These are phyloP conservation scores for Cherax quadricarinatus DNA, from an alignment of 1,140 invertebrate species.

Conservation along the genomic window DNA sequence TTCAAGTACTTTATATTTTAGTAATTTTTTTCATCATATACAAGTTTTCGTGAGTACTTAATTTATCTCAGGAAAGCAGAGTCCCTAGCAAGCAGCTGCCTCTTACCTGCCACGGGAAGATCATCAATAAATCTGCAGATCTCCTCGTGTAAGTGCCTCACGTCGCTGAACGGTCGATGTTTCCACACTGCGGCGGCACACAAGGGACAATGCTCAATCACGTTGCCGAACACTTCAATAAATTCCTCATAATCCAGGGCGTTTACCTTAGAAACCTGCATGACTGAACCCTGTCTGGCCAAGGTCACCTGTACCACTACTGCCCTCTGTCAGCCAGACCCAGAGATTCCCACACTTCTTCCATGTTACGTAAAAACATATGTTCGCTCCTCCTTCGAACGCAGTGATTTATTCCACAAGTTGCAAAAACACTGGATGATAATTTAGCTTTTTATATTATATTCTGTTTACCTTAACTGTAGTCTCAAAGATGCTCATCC, in stretches of 20 bases:
- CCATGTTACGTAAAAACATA: too few species aligned
- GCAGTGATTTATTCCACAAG: too few species aligned
- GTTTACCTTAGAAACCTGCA: slow-evolving; percentile 78
- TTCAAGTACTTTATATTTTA: too few species aligned
- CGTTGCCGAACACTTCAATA: slow-evolving; percentile 81
- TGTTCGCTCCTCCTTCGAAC: too few species aligned
- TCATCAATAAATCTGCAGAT: slow-evolving; percentile 80
- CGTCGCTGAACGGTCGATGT: slow-evolving; percentile 79
- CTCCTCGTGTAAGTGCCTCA: slow-evolving; percentile 78
- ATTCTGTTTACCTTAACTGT: too few species aligned
- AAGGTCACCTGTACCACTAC: too few species aligned
- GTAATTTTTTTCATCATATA: too few species aligned
- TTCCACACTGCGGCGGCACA: slow-evolving; percentile 79
- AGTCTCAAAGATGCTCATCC: too few species aligned
- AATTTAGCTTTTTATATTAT: too few species aligned
- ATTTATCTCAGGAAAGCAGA: background rate
- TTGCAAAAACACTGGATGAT: too few species aligned
- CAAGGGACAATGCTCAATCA: slow-evolving; percentile 81
- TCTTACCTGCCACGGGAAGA: slow-evolving; percentile 79
- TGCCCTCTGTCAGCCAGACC: too few species aligned
- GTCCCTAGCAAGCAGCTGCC: background rate
- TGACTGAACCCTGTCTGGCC: background rate
- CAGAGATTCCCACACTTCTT: too few species aligned
- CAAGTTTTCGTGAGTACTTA: background rate
- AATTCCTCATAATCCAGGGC: slow-evolving; percentile 80